These are phyloP conservation scores for Indicator maculatus DNA, from an alignment of 2,113 vertebrate genomes.

Conservation along the genomic window DNA sequence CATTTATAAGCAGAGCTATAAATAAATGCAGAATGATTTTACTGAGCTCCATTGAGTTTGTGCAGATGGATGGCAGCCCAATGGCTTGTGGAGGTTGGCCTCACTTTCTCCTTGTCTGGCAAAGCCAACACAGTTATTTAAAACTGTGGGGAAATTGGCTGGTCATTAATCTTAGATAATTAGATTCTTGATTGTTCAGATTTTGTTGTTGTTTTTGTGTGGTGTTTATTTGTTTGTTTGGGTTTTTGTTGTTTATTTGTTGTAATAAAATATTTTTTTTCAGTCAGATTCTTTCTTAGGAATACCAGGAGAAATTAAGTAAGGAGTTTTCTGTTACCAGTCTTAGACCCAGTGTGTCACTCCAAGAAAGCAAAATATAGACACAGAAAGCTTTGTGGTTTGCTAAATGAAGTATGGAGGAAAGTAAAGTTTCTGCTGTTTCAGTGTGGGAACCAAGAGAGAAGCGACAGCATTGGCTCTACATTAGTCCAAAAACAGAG, in stretches of 20 bases:
- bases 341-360: not conserved
- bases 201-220: not conserved
- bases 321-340: not conserved
- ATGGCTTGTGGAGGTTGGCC: not conserved
- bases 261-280: not conserved
- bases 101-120: not conserved
- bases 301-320: not conserved
- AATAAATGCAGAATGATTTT: not conserved
- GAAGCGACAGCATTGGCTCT: not conserved
- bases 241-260: not conserved
- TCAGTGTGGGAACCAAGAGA: not conserved
- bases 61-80: not conserved
- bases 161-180: not conserved
- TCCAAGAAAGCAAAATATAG: not conserved
- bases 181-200: not conserved
- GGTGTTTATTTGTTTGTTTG: not conserved
- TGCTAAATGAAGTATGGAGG: not conserved
- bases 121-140: not conserved
- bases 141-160: not conserved
- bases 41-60: not conserved
- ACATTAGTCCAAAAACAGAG: not conserved
- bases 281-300: not conserved
- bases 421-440: not conserved
- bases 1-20: not conserved
- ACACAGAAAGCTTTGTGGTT: accelerated